A percentile compares a stretch with the other conserved stretches of the same genome.
Evolutionary conservation across 2,113 vertebrate genomes (phyloP).

Genomic region (Megaceryle maxima): DNA sequence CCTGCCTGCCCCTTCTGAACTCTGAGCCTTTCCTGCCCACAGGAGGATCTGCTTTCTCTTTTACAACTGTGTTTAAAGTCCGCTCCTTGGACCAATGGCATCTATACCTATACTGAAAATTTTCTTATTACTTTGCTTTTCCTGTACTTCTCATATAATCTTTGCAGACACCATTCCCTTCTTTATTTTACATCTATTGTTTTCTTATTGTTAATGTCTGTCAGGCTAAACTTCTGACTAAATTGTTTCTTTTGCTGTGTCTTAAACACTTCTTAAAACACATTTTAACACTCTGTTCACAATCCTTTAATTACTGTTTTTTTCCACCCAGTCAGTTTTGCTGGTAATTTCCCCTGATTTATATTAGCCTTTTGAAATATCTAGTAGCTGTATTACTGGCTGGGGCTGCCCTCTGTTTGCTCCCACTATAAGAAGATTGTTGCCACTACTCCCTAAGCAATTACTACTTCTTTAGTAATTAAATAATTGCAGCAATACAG

Average conservation of each 20-base stretch:
- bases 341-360: background rate
- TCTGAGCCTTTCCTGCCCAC: background rate
- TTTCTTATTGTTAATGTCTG: background rate
- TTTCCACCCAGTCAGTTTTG: background rate
- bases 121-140: background rate
- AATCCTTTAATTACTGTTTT: background rate
- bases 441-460: background rate
- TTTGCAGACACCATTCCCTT: background rate
- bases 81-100: background rate
- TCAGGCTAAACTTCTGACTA: background rate
- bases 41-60: background rate
- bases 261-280: background rate
- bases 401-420: background rate
- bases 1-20: background rate
- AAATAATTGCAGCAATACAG: background rate
- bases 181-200: background rate
- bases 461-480: constrained; percentile 5
- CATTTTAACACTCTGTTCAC: background rate
- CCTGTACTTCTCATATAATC: background rate
- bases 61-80: background rate
- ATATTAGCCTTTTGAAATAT: background rate
- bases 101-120: background rate
- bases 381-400: background rate
- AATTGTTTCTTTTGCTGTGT: background rate
- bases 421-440: rapidly evolving